Evolutionary conservation across 2,888 invertebrate genomes (phyloP), one percentile per base, ranked within the genome.

Genomic region (Ophion ellenae): DNA sequence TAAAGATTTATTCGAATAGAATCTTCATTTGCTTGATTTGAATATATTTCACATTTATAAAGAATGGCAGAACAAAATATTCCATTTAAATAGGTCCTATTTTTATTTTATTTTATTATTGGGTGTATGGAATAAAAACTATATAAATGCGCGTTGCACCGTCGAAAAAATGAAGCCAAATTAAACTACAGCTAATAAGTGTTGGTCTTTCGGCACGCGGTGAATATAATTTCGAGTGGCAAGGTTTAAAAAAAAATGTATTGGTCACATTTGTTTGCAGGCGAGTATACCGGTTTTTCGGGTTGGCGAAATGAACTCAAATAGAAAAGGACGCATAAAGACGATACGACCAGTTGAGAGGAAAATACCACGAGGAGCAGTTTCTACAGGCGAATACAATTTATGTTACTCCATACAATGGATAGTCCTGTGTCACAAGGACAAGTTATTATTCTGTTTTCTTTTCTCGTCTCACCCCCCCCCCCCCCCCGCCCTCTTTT

Each of bases 381-480:
- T 28, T 53, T 70, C 3, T 53, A 28, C 17, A 70, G 47, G 7
- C 14, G 32, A 70, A 40, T 40, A 24, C 45, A 28, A 47, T 70
- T 70, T 70, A 69, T 69, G 40, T 69, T 45, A 4, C 45, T 45
- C 45, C 24, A 5, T 20, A n/a, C 40, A 69, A 32, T 20, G 69
- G 69, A 11, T 69, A 40, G 69, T 69, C 69, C 45, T 69, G 69
- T 45, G 69, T 69, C 45, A 53, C 53, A 28, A 70, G 70, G 70
- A 70, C 70, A 47, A 70, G 53, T 24, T 70, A 11, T 3, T 40
- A 20, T 40, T 40, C 40, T 20, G n/a, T 67, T 40, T 67, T 4
- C 6, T 67, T 11, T 20, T 69, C 45, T 69, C 24, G 7, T n/a
- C 40, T 45, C 0, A 4, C 17, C 17, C 11, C 40, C 24, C 24